A percentile compares a stretch with the other conserved stretches of the same genome.
phyloP scores from a whole-genome alignment of 2,888 invertebrate species.

The Morpho helenor region DNA sequence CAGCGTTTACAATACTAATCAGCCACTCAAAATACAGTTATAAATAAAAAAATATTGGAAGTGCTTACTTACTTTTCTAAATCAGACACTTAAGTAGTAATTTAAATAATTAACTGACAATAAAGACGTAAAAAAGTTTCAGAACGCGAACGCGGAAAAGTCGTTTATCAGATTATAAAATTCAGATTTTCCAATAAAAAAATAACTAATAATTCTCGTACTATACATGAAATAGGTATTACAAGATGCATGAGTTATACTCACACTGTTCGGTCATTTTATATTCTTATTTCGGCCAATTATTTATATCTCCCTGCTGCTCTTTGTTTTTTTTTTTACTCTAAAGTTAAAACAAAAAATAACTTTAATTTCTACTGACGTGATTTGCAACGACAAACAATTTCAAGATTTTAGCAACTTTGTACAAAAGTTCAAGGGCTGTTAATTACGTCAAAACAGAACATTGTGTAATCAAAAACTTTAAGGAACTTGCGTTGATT shows the following conservation, averaged over 20 bases:
- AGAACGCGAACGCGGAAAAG: too few species aligned
- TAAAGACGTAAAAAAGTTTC: too few species aligned
- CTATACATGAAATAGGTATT: too few species aligned
- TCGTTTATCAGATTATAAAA: too few species aligned
- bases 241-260: conserved; percentile 37
- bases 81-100: too few species aligned
- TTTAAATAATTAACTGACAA: too few species aligned
- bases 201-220: too few species aligned
- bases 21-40: not conserved
- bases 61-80: too few species aligned
- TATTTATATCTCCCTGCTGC: conserved; percentile 1
- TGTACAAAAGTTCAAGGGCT: conserved; percentile 69
- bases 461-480: conserved; percentile 8
- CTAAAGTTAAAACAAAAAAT: conserved; percentile 38
- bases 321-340: not conserved
- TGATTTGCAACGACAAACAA: not conserved
- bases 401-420: conserved; percentile 47
- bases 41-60: not conserved
- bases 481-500: not conserved
- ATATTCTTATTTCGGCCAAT: conserved; percentile 9
- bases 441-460: conserved; percentile 27
- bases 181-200: too few species aligned
- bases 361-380: conserved; percentile 22
- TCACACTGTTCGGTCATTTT: conserved; percentile 59
- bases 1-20: conserved; percentile 6